A percentile compares a stretch with the other conserved stretches of the same genome.
These are phyloP conservation scores for Prunella fulvescens DNA, from an alignment of 2,113 vertebrate genomes.

Conservation along the genomic window DNA sequence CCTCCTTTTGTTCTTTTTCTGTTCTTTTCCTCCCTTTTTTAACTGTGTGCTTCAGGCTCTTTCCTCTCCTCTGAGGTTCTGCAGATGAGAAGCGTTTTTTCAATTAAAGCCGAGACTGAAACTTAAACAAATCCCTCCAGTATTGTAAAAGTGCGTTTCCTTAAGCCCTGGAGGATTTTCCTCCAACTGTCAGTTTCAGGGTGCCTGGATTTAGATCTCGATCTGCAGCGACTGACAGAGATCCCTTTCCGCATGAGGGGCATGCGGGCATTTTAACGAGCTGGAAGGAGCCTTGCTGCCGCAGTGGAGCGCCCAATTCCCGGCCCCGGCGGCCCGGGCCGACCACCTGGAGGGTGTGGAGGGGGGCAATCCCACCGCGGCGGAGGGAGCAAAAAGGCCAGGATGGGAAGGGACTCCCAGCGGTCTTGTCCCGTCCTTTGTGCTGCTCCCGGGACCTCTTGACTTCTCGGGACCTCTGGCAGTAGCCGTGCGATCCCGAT, in stretches of 20 bases:
- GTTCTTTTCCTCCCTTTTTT: neutral
- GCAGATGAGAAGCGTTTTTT: slow-evolving; percentile 21
- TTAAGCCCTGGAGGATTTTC: slow-evolving; percentile 53
- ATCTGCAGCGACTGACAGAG: neutral
- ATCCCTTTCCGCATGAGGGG: slow-evolving; percentile 5
- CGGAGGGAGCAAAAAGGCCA: neutral
- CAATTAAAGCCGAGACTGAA: slow-evolving; percentile 21
- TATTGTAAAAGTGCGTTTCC: slow-evolving; percentile 51
- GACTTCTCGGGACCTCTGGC: slow-evolving; percentile 54
- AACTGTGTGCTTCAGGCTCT: slow-evolving; percentile 22
- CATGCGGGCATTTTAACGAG: slow-evolving; percentile 1
- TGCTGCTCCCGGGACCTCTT: slow-evolving; percentile 36
- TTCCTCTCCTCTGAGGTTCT: slow-evolving; percentile 27
- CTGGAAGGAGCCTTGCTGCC: neutral
- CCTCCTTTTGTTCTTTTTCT: neutral
- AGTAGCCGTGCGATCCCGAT: slow-evolving; percentile 50
- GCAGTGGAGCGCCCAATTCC: neutral
- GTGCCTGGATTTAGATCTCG: slow-evolving; percentile 23
- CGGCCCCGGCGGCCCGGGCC: neutral
- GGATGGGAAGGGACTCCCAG: neutral
- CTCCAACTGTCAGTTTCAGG: neutral
- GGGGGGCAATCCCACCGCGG: neutral
- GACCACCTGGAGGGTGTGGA: neutral
- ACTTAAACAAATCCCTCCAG: slow-evolving; percentile 45
- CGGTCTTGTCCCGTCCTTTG: neutral